These are phyloP conservation scores for Bimastos eiseni DNA, from an alignment of 2,888 invertebrate species.

Conservation along the genomic window DNA sequence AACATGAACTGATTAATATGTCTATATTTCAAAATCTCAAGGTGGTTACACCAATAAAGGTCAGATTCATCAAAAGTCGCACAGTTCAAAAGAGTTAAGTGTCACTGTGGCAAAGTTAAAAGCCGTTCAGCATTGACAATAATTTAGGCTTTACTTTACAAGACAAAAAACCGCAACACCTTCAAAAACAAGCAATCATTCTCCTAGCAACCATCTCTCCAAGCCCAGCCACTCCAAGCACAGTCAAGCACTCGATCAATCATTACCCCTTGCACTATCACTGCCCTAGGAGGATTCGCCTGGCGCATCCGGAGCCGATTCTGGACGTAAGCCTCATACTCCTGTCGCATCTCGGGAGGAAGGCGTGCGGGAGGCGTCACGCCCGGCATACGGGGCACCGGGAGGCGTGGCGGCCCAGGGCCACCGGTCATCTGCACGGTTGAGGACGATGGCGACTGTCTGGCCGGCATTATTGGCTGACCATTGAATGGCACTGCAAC, in stretches of 20 bases:
- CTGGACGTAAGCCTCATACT: conserved; percentile 60
- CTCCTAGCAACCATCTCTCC: background rate
- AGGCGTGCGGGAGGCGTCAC: conserved; percentile 47
- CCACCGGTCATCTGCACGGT: conserved; percentile 28
- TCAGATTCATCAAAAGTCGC: no score
- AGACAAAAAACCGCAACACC: background rate
- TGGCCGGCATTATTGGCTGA: background rate
- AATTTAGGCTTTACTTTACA: no score
- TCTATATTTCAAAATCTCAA: no score
- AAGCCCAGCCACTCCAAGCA: background rate
- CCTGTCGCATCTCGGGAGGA: conserved; percentile 52
- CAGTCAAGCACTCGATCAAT: background rate
- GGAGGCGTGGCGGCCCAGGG: conserved; percentile 40
- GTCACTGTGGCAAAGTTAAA: no score
- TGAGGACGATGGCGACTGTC: background rate
- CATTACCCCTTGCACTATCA: conserved; percentile 34
- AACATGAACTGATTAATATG: no score
- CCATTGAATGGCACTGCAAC: background rate
- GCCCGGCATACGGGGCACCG: conserved; percentile 32
- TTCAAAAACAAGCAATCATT: background rate
- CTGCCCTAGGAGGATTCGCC: conserved; percentile 30
- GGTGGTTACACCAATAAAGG: no score
- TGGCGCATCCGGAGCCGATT: conserved; percentile 49
- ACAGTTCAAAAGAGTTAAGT: no score
- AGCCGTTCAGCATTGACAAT: no score